These are phyloP conservation scores for Platorchestia sp. DNA, from an alignment of 1,140 invertebrate genomes.

Conservation along the genomic window DNA sequence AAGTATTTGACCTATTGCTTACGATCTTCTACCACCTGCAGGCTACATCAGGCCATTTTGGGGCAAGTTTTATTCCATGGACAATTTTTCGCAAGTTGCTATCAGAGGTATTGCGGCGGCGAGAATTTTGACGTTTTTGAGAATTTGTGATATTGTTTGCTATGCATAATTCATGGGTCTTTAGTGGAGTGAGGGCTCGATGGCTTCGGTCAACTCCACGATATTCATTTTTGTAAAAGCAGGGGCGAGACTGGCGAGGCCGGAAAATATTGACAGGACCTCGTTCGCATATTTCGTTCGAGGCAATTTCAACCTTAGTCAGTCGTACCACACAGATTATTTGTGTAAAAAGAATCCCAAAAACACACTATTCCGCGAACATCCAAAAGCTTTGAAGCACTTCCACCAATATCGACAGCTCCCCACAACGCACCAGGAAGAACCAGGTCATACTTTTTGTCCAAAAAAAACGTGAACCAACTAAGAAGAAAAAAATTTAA, in stretches of 20 bases:
- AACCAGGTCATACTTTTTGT: too few relatives aligned
- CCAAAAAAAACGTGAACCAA: too few relatives aligned
- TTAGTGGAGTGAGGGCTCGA: neutral
- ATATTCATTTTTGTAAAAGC: neutral
- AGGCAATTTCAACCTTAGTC: neutral
- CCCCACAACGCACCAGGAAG: too few relatives aligned
- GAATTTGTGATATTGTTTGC: conserved; percentile 9
- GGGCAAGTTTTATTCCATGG: neutral
- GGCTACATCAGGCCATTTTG: neutral
- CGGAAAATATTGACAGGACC: neutral
- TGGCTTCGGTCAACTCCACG: neutral
- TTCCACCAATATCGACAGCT: too few relatives aligned
- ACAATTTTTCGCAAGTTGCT: neutral
- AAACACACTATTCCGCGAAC: too few relatives aligned
- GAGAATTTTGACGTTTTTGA: neutral
- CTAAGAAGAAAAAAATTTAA: too few relatives aligned
- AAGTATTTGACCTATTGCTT: neutral
- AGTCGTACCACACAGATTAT: neutral
- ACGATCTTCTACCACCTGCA: neutral
- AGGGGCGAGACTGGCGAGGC: neutral
- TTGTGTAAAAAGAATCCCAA: too few relatives aligned
- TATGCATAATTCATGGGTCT: conserved; percentile 1
- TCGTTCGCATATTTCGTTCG: neutral
- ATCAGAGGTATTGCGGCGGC: neutral
- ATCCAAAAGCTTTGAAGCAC: too few relatives aligned